Evolutionary conservation across 2,888 invertebrate genomes (phyloP).

Genomic region (Galeopsomyia nigrocyanea): DNA sequence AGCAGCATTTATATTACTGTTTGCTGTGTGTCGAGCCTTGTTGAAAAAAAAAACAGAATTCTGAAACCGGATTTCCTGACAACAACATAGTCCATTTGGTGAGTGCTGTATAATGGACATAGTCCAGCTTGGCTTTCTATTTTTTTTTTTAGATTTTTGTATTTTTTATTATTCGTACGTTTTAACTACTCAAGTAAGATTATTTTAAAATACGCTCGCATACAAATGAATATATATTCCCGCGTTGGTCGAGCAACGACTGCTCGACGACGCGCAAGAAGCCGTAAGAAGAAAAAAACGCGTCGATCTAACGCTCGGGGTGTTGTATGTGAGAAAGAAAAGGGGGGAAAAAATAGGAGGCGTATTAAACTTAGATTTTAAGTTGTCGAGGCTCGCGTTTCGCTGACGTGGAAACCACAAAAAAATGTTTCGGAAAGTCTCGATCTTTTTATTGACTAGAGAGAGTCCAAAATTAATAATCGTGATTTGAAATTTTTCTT

Average conservation of each 20-base stretch:
- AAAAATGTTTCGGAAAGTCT: conserved; percentile 2
- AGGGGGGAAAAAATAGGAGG: not conserved
- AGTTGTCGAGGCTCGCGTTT: not conserved
- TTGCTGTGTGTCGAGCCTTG: too few relatives aligned
- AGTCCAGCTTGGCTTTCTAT: too few relatives aligned
- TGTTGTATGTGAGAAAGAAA: conserved; percentile 24
- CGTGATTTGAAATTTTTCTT: conserved; percentile 15
- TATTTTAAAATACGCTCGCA: conserved; percentile 37
- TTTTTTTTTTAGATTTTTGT: conserved; percentile 26
- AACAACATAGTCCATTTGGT: too few relatives aligned
- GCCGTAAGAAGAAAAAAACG: conserved; percentile 54
- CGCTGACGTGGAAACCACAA: not conserved
- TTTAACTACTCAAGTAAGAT: conserved; percentile 43
- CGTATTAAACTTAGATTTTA: conserved; percentile 30
- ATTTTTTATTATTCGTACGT: conserved; percentile 37
- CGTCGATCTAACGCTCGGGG: conserved; percentile 61
- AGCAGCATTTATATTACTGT: too few relatives aligned
- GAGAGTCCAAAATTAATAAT: conserved; percentile 1
- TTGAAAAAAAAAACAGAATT: too few relatives aligned
- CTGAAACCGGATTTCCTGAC: too few relatives aligned
- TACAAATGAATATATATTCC: conserved; percentile 4
- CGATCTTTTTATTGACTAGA: conserved; percentile 17
- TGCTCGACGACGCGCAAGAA: conserved; percentile 27
- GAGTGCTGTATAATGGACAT: too few relatives aligned
- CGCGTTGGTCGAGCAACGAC: conserved; percentile 25